Evolutionary conservation across 2,888 invertebrate species (phyloP).

Genomic region (Agrotis ipsilon): DNA sequence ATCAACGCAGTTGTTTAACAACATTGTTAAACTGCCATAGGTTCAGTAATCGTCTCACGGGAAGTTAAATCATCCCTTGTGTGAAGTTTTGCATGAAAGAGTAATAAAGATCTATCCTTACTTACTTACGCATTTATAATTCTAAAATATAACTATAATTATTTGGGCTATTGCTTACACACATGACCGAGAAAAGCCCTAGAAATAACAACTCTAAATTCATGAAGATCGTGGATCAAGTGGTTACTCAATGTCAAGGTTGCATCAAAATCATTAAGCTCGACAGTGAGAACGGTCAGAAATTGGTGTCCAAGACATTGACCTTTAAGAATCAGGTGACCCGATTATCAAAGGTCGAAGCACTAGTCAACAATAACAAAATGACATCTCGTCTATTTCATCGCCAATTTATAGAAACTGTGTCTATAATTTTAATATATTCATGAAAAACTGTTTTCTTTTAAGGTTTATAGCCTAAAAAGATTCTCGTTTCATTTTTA

Average conservation of each 20-base stretch:
- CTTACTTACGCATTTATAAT: too few relatives aligned
- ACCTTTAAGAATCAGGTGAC: slow-evolving; percentile 52
- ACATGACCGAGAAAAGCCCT: not conserved
- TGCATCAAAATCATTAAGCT: slow-evolving; percentile 28
- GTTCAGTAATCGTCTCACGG: too few relatives aligned
- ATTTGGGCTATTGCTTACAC: too few relatives aligned
- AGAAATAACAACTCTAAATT: not conserved
- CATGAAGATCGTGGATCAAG: not conserved
- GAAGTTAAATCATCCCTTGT: too few relatives aligned
- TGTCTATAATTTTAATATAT: slow-evolving; percentile 35
- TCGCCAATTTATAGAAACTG: slow-evolving; percentile 26
- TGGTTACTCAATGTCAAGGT: too few relatives aligned
- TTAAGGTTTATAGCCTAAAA: slow-evolving; percentile 2
- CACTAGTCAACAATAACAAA: slow-evolving; percentile 51
- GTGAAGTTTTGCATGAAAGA: too few relatives aligned
- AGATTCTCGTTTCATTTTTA: slow-evolving; percentile 21
- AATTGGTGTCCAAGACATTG: slow-evolving; percentile 15
- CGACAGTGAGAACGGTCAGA: slow-evolving; percentile 23
- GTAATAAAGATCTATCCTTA: too few relatives aligned
- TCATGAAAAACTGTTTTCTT: slow-evolving; percentile 34
- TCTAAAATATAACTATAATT: too few relatives aligned
- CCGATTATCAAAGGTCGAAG: slow-evolving; percentile 34
- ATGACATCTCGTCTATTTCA: slow-evolving; percentile 30
- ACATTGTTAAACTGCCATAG: not conserved
- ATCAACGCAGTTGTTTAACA: not conserved